Conservation (phyloP, 2,888 invertebrate species). For the Conus canariensis region DNA sequence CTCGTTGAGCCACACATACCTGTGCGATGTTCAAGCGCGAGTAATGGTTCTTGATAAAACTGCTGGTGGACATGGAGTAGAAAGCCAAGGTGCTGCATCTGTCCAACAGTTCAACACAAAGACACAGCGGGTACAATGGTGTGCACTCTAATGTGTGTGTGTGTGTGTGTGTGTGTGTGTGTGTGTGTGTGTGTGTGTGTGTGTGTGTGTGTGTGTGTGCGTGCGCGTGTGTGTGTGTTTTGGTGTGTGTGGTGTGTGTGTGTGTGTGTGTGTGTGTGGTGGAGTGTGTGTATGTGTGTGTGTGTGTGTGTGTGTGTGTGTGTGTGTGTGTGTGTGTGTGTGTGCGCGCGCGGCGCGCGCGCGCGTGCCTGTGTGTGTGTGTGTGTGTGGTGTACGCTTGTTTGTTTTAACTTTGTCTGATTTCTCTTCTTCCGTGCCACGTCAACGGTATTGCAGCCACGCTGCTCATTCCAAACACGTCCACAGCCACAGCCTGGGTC, state of each 20-base stretch:
- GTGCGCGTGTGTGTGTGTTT: neutral
- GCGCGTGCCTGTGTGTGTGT: too few relatives aligned
- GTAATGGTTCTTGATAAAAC: conserved; percentile 6
- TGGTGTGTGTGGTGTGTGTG: neutral
- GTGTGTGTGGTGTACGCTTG: neutral
- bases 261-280: neutral
- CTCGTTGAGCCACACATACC: neutral
- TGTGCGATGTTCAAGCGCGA: conserved; percentile 1
- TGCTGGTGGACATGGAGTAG: conserved; percentile 11
- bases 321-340: neutral
- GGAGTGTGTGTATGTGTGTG: neutral
- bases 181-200: conserved; percentile 18
- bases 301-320: conserved; percentile 13
- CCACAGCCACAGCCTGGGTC: too few relatives aligned
- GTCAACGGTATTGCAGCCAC: too few relatives aligned
- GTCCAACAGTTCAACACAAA: neutral
- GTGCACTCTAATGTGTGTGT: too few relatives aligned
- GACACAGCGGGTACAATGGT: neutral
- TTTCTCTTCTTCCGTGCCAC: too few relatives aligned
- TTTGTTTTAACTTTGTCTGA: neutral
- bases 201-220: conserved; percentile 1
- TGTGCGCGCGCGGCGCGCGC: neutral
- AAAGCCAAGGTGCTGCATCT: neutral
- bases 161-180: neutral
- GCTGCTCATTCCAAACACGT: too few relatives aligned